Conservation (phyloP, 2,888 invertebrate genomes). For the Pimpla rufipes region DNA sequence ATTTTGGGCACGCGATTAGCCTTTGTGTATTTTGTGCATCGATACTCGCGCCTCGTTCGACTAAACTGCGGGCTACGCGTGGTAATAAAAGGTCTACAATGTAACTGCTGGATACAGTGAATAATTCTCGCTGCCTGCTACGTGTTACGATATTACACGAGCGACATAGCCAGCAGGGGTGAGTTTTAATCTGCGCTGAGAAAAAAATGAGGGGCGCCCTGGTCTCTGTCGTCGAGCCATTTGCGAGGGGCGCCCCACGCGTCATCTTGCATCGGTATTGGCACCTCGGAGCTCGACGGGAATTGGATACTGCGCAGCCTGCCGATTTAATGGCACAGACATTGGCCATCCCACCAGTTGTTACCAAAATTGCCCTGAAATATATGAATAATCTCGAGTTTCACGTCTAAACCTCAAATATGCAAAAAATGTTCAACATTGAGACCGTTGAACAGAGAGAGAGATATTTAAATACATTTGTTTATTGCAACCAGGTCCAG, state of each 20-base stretch:
- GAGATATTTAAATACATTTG: no score
- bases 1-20: constrained; percentile 6
- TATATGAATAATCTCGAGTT: not conserved
- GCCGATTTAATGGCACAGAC: not conserved
- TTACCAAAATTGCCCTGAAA: not conserved
- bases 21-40: not conserved
- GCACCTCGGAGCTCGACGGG: constrained; percentile 14
- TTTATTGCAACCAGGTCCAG: no score
- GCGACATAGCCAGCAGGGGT: constrained; percentile 25
- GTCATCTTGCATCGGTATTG: constrained; percentile 51
- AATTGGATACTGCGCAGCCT: constrained; percentile 7
- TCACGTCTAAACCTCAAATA: not conserved
- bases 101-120: constrained; percentile 33
- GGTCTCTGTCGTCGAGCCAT: constrained; percentile 40
- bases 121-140: constrained; percentile 16
- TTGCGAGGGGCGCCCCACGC: constrained; percentile 44
- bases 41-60: not conserved
- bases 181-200: constrained; percentile 49
- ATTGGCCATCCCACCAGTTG: constrained; percentile 2
- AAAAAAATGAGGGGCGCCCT: constrained; percentile 28
- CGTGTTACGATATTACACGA: constrained; percentile 38
- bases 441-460: not conserved
- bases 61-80: not conserved
- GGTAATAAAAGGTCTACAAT: constrained; percentile 22
- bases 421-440: not conserved